Evolutionary conservation across 2,888 invertebrate genomes (phyloP).

Genomic region (Autographa gamma): DNA sequence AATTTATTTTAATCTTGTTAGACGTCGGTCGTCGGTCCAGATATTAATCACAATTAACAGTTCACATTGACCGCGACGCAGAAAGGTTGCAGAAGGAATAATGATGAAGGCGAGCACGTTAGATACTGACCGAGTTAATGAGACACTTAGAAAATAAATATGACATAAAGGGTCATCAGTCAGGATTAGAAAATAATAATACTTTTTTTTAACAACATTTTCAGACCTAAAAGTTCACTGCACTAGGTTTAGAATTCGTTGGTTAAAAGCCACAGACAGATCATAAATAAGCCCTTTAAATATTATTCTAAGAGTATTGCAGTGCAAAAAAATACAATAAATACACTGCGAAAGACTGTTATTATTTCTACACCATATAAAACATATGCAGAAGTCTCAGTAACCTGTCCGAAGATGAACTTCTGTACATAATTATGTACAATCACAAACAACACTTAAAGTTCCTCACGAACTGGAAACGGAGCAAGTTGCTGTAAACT

Average conservation of each 20-base stretch:
- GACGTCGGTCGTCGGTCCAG: conserved; percentile 18
- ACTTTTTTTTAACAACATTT: no score
- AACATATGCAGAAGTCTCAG: neutral
- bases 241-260: no score
- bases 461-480: conserved; percentile 28
- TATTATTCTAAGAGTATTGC: no score
- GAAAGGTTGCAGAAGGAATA: conserved; percentile 16
- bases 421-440: conserved; percentile 17
- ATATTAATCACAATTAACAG: conserved; percentile 49
- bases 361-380: no score
- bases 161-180: neutral
- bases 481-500: conserved; percentile 25
- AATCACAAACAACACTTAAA: conserved; percentile 10
- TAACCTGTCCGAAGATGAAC: conserved; percentile 11
- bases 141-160: neutral
- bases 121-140: neutral
- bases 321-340: no score
- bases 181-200: neutral
- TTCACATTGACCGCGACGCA: conserved; percentile 6
- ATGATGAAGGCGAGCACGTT: neutral
- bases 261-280: no score
- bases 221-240: no score
- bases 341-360: no score
- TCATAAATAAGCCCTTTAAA: no score
- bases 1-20: conserved; percentile 48